Evolutionary conservation across 1,140 invertebrate species (phyloP).

Genomic region (Leptonema lineaticorne): DNA sequence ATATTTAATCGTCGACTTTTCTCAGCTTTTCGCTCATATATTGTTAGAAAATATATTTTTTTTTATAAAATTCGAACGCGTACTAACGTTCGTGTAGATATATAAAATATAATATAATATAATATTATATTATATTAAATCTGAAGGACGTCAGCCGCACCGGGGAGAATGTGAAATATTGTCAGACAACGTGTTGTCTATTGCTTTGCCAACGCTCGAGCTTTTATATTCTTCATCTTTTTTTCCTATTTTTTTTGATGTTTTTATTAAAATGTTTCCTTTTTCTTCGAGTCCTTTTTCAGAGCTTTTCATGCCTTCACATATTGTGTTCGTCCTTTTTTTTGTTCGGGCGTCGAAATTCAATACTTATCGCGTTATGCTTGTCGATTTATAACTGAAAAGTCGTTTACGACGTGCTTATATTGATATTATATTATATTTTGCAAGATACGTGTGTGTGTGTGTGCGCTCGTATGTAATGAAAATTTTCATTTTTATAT

Average conservation of each 20-base stretch:
- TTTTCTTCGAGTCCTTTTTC: neutral
- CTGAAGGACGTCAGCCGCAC: neutral
- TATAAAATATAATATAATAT: neutral
- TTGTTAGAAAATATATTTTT: no score
- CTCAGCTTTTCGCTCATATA: neutral
- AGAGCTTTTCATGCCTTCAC: neutral
- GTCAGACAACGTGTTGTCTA: constrained; percentile 2
- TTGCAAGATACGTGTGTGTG: no score
- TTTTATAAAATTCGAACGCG: no score
- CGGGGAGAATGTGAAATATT: neutral
- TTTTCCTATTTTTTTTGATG: no score
- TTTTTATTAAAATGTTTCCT: neutral
- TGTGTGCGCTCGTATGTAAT: no score
- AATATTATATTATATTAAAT: constrained; percentile 3
- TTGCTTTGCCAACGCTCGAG: neutral
- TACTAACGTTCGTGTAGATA: no score
- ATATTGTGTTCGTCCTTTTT: neutral
- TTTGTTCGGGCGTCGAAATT: neutral
- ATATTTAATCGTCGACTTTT: no score
- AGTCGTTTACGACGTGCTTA: no score
- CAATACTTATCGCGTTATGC: neutral
- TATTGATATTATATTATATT: no score
- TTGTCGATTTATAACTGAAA: no score
- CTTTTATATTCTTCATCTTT: no score
- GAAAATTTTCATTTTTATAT: no score